A percentile compares a stretch with the other conserved stretches of the same genome.
Evolutionary conservation across 2,888 invertebrate species (phyloP).

Genomic region (Cryptus viduatorius): DNA sequence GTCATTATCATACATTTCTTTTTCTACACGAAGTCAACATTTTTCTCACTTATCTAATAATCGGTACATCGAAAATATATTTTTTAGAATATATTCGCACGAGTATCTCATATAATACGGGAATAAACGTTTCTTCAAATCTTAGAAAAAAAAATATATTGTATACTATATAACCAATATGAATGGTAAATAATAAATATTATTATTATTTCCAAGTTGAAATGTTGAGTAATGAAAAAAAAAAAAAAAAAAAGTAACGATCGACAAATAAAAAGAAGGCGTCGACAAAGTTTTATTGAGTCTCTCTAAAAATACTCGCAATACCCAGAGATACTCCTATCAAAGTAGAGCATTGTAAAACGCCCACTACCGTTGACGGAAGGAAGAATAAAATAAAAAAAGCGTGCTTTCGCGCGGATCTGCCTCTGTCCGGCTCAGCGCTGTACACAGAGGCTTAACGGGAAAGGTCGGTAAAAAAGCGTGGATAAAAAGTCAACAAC

Average conservation of each 20-base stretch:
- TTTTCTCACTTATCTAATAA: no score
- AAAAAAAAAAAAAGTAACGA: background rate
- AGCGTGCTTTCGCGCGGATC: conserved; percentile 48
- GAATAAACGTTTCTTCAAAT: no score
- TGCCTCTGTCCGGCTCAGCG: background rate
- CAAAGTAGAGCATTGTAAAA: background rate
- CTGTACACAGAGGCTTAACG: conserved; percentile 5
- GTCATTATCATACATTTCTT: no score
- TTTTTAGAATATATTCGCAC: no score
- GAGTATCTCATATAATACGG: no score
- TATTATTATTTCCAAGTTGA: background rate
- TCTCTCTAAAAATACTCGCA: background rate
- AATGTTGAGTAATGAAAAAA: background rate
- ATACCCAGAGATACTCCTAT: background rate
- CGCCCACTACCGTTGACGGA: conserved; percentile 1
- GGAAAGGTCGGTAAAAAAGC: conserved; percentile 57
- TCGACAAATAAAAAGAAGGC: background rate
- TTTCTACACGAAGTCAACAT: no score
- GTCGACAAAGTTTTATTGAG: background rate
- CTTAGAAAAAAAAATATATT: no score
- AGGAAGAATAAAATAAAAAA: background rate
- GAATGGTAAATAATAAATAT: no score
- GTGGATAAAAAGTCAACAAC: conserved; percentile 56
- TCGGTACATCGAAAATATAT: no score
- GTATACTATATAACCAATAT: no score